Conservation (phyloP, 1,140 invertebrate species). For the Muscidifurax raptorellus region DNA sequence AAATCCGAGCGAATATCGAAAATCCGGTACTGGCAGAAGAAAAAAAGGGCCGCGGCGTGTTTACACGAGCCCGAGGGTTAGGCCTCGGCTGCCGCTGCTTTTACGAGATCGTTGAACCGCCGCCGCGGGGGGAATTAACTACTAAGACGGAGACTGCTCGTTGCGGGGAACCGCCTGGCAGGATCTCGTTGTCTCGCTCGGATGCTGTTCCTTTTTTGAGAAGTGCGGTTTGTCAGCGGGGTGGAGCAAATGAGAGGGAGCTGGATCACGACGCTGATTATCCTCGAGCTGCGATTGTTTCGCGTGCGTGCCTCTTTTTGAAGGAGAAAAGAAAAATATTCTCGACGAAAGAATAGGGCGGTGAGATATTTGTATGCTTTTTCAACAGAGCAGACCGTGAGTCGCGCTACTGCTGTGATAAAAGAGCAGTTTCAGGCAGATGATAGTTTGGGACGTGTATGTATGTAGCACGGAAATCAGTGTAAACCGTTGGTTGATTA, state of each 20-base stretch:
- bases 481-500: constrained; percentile 21
- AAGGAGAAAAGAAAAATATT: no score
- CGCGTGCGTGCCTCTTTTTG: neutral
- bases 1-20: constrained; percentile 30
- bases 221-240: neutral
- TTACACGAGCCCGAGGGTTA: neutral
- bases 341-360: no score
- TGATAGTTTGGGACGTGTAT: neutral
- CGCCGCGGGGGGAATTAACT: constrained; percentile 32
- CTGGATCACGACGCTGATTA: neutral
- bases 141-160: neutral
- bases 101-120: constrained; percentile 50
- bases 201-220: neutral
- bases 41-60: neutral
- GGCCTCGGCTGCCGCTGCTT: constrained; percentile 6
- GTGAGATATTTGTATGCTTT: no score
- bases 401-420: no score
- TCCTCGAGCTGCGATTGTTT: neutral
- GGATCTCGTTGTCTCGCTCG: neutral
- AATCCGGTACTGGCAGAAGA: neutral
- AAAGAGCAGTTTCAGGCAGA: neutral
- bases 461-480: neutral
- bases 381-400: no score
- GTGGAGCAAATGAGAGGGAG: neutral
- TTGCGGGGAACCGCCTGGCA: constrained; percentile 1